phyloP scores from a whole-genome alignment of 2,888 invertebrate species.

The Machimus rusticus region DNA sequence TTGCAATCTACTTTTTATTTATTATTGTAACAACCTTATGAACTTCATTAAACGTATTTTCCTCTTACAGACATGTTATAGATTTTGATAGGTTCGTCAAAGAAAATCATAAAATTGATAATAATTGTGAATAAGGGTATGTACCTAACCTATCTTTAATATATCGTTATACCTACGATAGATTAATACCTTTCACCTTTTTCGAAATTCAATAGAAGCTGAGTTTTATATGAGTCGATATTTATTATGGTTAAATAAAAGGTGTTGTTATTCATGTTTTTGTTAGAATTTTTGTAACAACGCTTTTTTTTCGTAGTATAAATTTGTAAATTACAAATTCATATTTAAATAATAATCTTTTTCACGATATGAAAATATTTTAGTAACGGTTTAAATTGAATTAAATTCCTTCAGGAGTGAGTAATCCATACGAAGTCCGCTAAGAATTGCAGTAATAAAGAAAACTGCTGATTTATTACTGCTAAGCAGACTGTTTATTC shows the following conservation, averaged over 20 bases:
- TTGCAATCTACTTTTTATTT: background rate
- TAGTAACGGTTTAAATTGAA: background rate
- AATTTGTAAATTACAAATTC: too few species aligned
- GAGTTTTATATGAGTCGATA: background rate
- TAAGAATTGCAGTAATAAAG: background rate
- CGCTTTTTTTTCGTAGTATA: too few species aligned
- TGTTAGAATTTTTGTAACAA: too few species aligned
- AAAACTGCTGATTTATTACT: background rate
- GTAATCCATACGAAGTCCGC: background rate
- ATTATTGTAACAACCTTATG: background rate
- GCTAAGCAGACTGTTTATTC: background rate
- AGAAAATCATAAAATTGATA: background rate
- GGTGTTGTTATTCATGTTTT: too few species aligned
- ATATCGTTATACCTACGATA: background rate
- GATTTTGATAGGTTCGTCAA: background rate
- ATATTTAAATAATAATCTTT: too few species aligned
- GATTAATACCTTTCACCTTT: too few species aligned
- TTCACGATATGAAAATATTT: background rate
- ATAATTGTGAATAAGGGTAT: background rate
- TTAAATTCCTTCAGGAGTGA: background rate
- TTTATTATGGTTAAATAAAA: background rate
- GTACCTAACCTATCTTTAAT: background rate
- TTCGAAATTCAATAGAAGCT: background rate
- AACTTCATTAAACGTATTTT: background rate
- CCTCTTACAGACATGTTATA: background rate